Conservation (phyloP, 2,888 invertebrate species). For the Troilus luridus region DNA sequence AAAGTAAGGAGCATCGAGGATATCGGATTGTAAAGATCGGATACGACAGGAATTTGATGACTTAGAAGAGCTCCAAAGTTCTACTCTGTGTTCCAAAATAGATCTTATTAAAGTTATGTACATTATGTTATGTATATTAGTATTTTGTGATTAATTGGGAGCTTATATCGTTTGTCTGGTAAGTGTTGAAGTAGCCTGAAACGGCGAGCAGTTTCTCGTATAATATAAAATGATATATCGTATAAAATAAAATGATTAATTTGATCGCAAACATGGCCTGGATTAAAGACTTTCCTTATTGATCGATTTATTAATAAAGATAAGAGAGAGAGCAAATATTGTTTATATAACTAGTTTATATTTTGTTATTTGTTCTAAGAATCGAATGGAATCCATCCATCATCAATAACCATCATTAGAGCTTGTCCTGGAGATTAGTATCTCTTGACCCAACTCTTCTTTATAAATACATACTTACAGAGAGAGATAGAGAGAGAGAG, state of each 20-base stretch:
- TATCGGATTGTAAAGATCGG: too few species aligned
- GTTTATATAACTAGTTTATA: neutral
- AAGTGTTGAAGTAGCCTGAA: too few species aligned
- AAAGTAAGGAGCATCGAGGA: too few species aligned
- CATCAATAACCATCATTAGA: neutral
- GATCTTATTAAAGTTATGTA: too few species aligned
- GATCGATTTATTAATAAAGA: slow-evolving; percentile 1
- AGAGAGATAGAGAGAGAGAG: slow-evolving; percentile 51
- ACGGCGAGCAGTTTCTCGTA: too few species aligned
- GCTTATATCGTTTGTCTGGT: too few species aligned
- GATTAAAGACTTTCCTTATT: neutral
- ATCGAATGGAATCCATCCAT: neutral
- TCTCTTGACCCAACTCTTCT: neutral
- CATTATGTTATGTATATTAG: too few species aligned
- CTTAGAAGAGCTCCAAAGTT: too few species aligned
- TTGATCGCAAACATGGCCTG: neutral
- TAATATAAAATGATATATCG: neutral
- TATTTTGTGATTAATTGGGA: too few species aligned
- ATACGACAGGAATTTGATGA: too few species aligned
- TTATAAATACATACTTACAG: slow-evolving; percentile 26
- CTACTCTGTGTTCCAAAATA: too few species aligned
- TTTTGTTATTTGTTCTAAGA: neutral
- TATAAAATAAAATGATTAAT: neutral
- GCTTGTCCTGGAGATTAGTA: neutral
- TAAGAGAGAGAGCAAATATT: neutral